Evolutionary conservation across 2,888 invertebrate species (phyloP).

Genomic region (Drosophila pullipes): DNA sequence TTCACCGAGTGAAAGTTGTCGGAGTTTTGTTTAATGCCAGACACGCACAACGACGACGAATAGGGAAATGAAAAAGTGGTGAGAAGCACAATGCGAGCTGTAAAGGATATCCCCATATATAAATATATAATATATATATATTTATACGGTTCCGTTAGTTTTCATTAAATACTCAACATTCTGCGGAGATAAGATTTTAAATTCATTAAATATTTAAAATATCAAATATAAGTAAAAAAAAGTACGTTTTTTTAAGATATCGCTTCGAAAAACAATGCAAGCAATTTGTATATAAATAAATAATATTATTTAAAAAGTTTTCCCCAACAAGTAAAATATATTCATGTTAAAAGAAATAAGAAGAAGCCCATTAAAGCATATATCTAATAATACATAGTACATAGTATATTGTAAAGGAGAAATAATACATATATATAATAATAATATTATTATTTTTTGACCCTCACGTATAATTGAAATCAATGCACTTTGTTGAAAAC

Average conservation of each 20-base stretch:
- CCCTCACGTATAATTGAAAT: slow-evolving; percentile 63
- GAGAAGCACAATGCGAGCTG: not conserved
- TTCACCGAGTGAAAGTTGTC: slow-evolving; percentile 45
- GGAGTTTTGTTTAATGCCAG: slow-evolving; percentile 49
- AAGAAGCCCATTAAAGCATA: not conserved
- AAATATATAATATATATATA: not conserved
- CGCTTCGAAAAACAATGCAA: not conserved
- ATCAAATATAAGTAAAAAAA: not conserved
- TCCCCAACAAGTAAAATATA: not conserved
- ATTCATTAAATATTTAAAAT: not conserved
- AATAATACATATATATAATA: slow-evolving; percentile 1
- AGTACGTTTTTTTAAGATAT: not conserved
- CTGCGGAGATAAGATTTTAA: not conserved
- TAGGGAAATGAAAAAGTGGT: slow-evolving; percentile 5
- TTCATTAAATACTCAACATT: not conserved
- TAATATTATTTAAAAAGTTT: not conserved
- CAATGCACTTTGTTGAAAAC: slow-evolving; percentile 56
- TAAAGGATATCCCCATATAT: not conserved
- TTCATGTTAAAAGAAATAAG: not conserved
- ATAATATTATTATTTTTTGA: not conserved
- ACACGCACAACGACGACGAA: slow-evolving; percentile 38
- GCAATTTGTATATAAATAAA: not conserved
- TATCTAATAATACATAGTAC: not conserved
- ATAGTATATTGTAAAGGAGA: not conserved
- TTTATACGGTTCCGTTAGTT: not conserved